Evolutionary conservation across 1,140 invertebrate genomes (phyloP), one percentile per base, ranked within the genome.

Genomic region (Oedothorax gibbosus): DNA sequence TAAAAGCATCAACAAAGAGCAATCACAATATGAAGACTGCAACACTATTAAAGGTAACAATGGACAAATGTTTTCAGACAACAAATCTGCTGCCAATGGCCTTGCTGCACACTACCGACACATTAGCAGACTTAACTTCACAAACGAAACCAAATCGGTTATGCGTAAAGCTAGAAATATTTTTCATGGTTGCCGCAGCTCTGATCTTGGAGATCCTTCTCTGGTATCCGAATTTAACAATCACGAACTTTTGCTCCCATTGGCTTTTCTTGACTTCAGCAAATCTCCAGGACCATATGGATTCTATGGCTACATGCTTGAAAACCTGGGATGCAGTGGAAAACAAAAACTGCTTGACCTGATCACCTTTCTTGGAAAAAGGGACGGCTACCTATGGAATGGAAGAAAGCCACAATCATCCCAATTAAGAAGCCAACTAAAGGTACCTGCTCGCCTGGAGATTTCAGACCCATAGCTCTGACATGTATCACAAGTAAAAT

Each of bases 61-160:
- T 66, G 62, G 76, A 51, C 76, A 66, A 78, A 66, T 78, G 2
- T 66, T 66, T 54, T 15, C 60, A 12, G 35, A 78, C 20, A 60
- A n/a, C n/a, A n/a, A n/a, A n/a, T n/a, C n/a, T n/a, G n/a, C n/a
- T n/a, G n/a, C n/a, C n/a, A n/a, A n/a, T n/a, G n/a, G n/a, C n/a
- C n/a, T n/a, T n/a, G n/a, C n/a, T n/a, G n/a, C n/a, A n/a, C n/a
- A n/a, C n/a, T n/a, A n/a, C n/a, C n/a, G n/a, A n/a, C n/a, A n/a
- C n/a, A n/a, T n/a, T n/a, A n/a, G n/a, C n/a, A n/a, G n/a, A n/a
- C n/a, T n/a, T n/a, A n/a, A n/a, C n/a, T n/a, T n/a, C n/a, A n/a
- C n/a, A n/a, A n/a, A n/a, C 11, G 72, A 75, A 2, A 60, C 60
- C 14, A 64, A 76, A 76, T 6, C 11, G 0, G 0, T 64, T 0